These are phyloP conservation scores for Lasioglossum zephyrum DNA, from an alignment of 2,888 invertebrate species.

Conservation along the genomic window DNA sequence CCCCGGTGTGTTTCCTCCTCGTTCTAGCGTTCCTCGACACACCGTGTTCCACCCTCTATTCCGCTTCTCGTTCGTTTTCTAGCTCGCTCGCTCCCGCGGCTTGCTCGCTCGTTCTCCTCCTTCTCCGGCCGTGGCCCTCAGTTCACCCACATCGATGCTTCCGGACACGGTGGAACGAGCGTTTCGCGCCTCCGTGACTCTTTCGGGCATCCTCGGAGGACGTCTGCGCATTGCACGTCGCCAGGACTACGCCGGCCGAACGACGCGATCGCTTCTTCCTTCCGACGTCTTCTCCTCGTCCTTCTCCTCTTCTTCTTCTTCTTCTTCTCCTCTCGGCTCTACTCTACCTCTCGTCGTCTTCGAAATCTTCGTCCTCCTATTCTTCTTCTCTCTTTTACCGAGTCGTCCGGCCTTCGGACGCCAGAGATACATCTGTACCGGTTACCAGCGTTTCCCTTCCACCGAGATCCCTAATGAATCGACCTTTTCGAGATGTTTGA, in stretches of 20 bases:
- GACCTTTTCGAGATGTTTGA: slow-evolving; percentile 44
- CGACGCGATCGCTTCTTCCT: neutral
- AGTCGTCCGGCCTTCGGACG: neutral
- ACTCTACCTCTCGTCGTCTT: neutral
- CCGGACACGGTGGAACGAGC: slow-evolving; percentile 59
- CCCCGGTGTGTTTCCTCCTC: slow-evolving; percentile 34
- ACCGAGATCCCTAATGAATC: slow-evolving; percentile 31
- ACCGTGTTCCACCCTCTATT: slow-evolving; percentile 23
- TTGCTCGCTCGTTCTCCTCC: slow-evolving; percentile 10
- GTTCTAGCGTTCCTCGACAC: neutral
- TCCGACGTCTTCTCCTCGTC: neutral
- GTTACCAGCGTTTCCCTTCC: slow-evolving; percentile 22
- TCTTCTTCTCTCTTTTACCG: neutral
- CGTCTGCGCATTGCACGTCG: slow-evolving; percentile 65
- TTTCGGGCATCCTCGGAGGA: slow-evolving; percentile 57
- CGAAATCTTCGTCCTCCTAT: neutral
- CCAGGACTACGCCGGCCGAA: slow-evolving; percentile 24
- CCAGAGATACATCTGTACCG: slow-evolving; percentile 37
- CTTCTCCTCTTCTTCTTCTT: neutral
- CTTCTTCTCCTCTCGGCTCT: neutral
- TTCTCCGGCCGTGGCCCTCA: slow-evolving; percentile 47
- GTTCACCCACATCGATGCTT: slow-evolving; percentile 69
- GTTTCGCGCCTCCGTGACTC: slow-evolving; percentile 63
- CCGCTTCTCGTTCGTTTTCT: slow-evolving; percentile 46
- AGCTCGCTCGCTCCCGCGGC: neutral